Evolutionary conservation across 2,888 invertebrate genomes (phyloP).

Genomic region (Diplolepis rosae): DNA sequence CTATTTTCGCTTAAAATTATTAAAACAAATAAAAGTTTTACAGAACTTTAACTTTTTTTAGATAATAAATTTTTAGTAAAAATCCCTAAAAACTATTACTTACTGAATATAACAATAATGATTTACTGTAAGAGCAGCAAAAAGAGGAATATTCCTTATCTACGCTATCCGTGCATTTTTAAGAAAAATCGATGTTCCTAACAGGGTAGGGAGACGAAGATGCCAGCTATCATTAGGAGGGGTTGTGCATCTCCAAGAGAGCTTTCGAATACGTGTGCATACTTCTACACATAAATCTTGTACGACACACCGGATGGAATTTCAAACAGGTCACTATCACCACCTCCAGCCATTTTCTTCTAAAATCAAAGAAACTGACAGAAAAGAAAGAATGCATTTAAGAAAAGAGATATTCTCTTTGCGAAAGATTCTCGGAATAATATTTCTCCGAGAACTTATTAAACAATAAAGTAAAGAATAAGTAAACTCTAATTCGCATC

Average conservation of each 20-base stretch:
- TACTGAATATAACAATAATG: too few species aligned
- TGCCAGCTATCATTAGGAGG: conserved; percentile 30
- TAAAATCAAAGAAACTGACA: conserved; percentile 22
- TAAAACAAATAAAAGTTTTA: too few species aligned
- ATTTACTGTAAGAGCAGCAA: too few species aligned
- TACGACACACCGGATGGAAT: conserved; percentile 30
- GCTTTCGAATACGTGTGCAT: conserved; percentile 30
- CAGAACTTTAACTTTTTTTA: too few species aligned
- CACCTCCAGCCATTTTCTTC: conserved; percentile 6
- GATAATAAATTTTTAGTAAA: too few species aligned
- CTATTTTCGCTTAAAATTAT: too few species aligned
- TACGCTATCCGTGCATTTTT: conserved; percentile 21
- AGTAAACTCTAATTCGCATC: not conserved
- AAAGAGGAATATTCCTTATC: conserved; percentile 19
- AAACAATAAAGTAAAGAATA: conserved; percentile 3
- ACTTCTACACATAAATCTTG: conserved; percentile 29
- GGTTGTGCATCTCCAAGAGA: conserved; percentile 24
- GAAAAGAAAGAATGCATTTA: conserved; percentile 22
- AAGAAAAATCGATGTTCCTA: conserved; percentile 27
- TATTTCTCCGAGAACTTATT: conserved; percentile 12
- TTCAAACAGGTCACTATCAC: conserved; percentile 31
- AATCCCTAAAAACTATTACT: too few species aligned
- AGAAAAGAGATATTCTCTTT: not conserved
- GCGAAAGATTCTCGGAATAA: conserved; percentile 4
- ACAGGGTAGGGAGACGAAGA: conserved; percentile 28